phyloP scores from a whole-genome alignment of 2,797 vertebrate genomes.

The Pempheris klunzingeri region DNA sequence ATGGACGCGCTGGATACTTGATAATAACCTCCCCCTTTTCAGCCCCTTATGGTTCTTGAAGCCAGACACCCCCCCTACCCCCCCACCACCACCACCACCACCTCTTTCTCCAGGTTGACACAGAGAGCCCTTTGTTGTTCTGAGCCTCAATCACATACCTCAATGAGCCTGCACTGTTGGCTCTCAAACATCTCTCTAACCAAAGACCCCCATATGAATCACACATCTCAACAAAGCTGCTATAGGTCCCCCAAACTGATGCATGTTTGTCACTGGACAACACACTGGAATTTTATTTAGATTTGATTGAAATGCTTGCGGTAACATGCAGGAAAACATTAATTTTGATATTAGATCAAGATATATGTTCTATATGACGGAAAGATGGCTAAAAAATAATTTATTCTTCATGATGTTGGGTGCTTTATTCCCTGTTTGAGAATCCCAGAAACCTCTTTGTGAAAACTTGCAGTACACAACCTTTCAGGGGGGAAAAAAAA shows the following conservation, averaged over 20 bases:
- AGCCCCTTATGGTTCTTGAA: slow-evolving; percentile 12
- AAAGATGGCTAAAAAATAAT: not conserved
- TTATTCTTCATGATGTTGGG: not conserved
- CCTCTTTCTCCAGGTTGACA: slow-evolving; percentile 69
- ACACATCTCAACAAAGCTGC: not conserved
- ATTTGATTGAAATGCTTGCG: slow-evolving; percentile 6
- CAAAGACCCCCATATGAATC: slow-evolving; percentile 1
- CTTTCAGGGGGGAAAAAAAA: not conserved
- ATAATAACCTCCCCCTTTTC: slow-evolving; percentile 43
- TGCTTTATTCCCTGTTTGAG: not conserved
- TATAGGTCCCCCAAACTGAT: slow-evolving; percentile 7
- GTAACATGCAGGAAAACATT: not conserved
- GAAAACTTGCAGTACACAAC: not conserved
- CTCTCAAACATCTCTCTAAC: slow-evolving; percentile 17
- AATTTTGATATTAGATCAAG: not conserved
- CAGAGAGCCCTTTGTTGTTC: slow-evolving; percentile 71
- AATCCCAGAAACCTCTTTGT: not conserved
- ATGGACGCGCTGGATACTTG: slow-evolving; percentile 40
- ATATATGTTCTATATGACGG: not conserved
- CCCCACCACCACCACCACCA: too few species aligned
- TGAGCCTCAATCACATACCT: slow-evolving; percentile 55
- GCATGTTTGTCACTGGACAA: not conserved
- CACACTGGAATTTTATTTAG: not conserved
- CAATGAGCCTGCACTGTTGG: slow-evolving; percentile 24
- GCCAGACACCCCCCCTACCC: slow-evolving; percentile 39